Conservation (phyloP, 1,140 invertebrate species). For the Proctacanthus coquilletti region DNA sequence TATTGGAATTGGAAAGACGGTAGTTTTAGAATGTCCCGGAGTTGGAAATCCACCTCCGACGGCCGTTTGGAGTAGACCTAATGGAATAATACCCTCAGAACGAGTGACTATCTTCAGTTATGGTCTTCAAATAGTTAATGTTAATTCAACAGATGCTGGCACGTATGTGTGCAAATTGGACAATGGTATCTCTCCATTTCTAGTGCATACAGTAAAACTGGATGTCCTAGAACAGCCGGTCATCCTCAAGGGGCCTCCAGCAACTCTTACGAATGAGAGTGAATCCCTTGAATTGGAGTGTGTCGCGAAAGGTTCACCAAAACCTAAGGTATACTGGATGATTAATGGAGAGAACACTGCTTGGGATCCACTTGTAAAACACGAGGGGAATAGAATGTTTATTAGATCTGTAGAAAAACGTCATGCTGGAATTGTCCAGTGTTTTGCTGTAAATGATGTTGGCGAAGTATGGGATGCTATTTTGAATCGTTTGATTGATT, state of each 20-base stretch:
- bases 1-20: slow-evolving; percentile 34
- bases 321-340: slow-evolving; percentile 62
- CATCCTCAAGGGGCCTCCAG: slow-evolving; percentile 39
- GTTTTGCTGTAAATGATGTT: slow-evolving; percentile 68
- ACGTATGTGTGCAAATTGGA: slow-evolving; percentile 47
- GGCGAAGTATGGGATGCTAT: slow-evolving; percentile 37
- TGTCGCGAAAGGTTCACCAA: slow-evolving; percentile 47
- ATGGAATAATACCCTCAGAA: slow-evolving; percentile 26
- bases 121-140: slow-evolving; percentile 46
- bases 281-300: slow-evolving; percentile 49
- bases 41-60: slow-evolving; percentile 40
- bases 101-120: slow-evolving; percentile 30
- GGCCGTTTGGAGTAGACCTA: slow-evolving; percentile 40
- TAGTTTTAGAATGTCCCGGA: slow-evolving; percentile 47
- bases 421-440: slow-evolving; percentile 78
- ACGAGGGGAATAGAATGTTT: slow-evolving; percentile 35
- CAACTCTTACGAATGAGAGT: slow-evolving; percentile 45
- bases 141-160: slow-evolving; percentile 45
- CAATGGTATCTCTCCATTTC: slow-evolving; percentile 29
- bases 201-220: slow-evolving; percentile 32
- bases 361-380: slow-evolving; percentile 36
- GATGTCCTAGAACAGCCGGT: slow-evolving; percentile 42
- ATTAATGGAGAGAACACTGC: slow-evolving; percentile 58
- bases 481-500: not conserved
- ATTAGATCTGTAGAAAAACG: slow-evolving; percentile 57